phyloP scores from a whole-genome alignment of 1,140 invertebrate species.

The Diorhabda sublineata region DNA sequence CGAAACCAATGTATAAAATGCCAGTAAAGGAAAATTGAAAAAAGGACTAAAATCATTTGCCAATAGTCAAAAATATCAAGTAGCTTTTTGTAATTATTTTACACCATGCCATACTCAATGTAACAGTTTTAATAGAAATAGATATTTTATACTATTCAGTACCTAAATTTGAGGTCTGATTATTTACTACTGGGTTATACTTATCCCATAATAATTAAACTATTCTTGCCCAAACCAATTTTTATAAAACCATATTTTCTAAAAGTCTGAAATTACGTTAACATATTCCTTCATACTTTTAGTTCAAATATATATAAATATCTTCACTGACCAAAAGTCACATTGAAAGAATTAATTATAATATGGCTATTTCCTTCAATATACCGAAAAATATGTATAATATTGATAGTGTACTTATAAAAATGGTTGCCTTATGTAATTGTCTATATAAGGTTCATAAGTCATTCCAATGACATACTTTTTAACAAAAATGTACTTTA shows the following conservation, averaged over 20 bases:
- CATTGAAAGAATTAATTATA: no score
- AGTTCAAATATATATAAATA: constrained; percentile 6
- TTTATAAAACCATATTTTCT: neutral
- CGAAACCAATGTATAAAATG: neutral
- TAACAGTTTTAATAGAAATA: constrained; percentile 15
- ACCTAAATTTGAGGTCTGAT: constrained; percentile 18
- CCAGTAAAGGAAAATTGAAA: neutral
- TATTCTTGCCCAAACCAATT: neutral
- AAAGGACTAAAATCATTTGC: neutral
- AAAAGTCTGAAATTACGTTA: constrained; percentile 6
- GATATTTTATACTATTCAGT: constrained; percentile 9
- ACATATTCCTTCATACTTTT: constrained; percentile 7
- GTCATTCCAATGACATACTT: no score
- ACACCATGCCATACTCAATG: constrained; percentile 10
- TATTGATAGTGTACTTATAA: no score
- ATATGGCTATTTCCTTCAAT: no score
- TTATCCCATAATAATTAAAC: constrained; percentile 13
- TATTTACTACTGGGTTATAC: constrained; percentile 15
- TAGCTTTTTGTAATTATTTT: constrained; percentile 16
- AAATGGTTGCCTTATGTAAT: no score
- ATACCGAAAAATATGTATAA: no score
- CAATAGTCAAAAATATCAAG: constrained; percentile 7
- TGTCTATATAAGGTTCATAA: no score
- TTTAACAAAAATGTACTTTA: no score
- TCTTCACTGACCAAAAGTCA: neutral